Conservation (phyloP, 2,888 invertebrate species). For the Ethmia dodecea region DNA sequence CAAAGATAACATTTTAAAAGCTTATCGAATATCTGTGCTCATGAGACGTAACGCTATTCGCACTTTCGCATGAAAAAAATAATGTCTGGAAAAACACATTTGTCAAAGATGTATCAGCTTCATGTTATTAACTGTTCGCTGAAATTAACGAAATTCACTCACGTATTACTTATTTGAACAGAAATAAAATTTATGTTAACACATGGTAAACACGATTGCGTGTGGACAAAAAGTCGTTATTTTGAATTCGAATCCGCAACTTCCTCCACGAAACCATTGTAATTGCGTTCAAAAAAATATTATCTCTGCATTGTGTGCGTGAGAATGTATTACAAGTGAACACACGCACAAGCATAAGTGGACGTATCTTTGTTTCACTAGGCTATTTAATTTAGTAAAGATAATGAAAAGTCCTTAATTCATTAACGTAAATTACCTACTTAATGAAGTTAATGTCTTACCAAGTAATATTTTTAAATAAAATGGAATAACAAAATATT, state of each 20-base stretch:
- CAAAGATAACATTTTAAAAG: constrained; percentile 61
- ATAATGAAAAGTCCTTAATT: too few relatives aligned
- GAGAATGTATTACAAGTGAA: constrained; percentile 38
- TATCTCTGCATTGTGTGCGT: constrained; percentile 39
- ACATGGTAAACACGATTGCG: constrained; percentile 23
- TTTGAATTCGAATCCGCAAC: constrained; percentile 57
- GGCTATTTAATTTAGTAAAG: too few relatives aligned
- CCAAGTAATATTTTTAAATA: too few relatives aligned
- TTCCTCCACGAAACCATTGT: constrained; percentile 46
- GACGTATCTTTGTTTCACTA: neutral
- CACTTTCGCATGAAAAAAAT: constrained; percentile 49
- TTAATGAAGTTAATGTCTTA: too few relatives aligned
- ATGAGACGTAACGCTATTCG: constrained; percentile 56
- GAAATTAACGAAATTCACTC: too few relatives aligned
- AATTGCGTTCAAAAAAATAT: constrained; percentile 28
- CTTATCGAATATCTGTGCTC: constrained; percentile 56
- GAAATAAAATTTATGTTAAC: neutral
- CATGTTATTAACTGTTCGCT: too few relatives aligned
- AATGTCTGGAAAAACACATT: constrained; percentile 18
- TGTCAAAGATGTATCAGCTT: too few relatives aligned
- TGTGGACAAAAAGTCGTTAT: constrained; percentile 48
- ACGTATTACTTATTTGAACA: too few relatives aligned
- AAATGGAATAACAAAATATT: too few relatives aligned
- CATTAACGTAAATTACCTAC: too few relatives aligned
- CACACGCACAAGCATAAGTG: constrained; percentile 23